phyloP scores from a whole-genome alignment of 2,113 vertebrate species.

The Pelvicachromis taeniatus region DNA sequence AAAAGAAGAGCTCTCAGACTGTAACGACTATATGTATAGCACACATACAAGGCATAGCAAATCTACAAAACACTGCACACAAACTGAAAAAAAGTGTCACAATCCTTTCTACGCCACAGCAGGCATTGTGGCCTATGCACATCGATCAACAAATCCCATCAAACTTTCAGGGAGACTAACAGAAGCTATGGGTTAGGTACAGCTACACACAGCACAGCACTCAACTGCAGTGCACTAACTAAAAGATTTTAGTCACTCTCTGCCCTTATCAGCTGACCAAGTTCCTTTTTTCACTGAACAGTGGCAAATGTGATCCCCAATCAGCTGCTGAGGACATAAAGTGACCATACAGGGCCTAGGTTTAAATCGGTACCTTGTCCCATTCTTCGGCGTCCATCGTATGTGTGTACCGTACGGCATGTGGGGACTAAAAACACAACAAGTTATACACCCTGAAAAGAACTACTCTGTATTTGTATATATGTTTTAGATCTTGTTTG shows the following conservation, averaged over 20 bases:
- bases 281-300: neutral
- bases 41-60: conserved; percentile 62
- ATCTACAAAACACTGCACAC: conserved; percentile 66
- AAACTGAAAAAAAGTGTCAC: conserved; percentile 45
- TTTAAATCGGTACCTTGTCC: conserved; percentile 72
- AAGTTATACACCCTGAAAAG: conserved; percentile 62
- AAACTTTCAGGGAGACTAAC: conserved; percentile 61
- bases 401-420: conserved; percentile 70
- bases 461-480: conserved; percentile 7
- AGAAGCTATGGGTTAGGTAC: conserved; percentile 67
- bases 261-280: conserved; percentile 44
- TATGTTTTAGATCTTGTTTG: neutral
- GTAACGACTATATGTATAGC: conserved; percentile 34
- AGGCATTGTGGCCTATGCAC: conserved; percentile 73
- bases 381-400: conserved; percentile 71
- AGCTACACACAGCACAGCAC: conserved; percentile 70
- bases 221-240: conserved; percentile 54
- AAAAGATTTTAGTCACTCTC: conserved; percentile 25
- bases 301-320: neutral
- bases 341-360: conserved; percentile 26
- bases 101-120: conserved; percentile 66
- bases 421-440: conserved; percentile 74
- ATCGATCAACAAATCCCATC: conserved; percentile 63
- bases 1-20: conserved; percentile 32
- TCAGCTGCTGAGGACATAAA: conserved; percentile 52